These are phyloP conservation scores for Heterohyrax brucei DNA, from an alignment of 2,797 vertebrate species.

Conservation along the genomic window DNA sequence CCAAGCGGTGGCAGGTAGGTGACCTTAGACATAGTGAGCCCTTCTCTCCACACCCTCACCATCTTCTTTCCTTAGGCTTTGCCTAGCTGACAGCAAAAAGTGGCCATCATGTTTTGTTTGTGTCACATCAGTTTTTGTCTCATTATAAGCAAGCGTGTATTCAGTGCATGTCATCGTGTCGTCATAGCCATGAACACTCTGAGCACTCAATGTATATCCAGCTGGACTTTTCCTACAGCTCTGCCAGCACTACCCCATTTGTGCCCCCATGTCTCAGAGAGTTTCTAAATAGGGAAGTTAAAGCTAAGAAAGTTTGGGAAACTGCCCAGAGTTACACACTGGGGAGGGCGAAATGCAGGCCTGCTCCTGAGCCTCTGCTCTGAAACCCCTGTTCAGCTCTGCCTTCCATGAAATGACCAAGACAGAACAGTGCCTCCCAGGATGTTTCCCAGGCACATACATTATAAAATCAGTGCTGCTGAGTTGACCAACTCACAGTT, in stretches of 20 bases:
- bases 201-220: not conserved
- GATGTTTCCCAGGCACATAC: not conserved
- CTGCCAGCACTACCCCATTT: not conserved
- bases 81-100: not conserved
- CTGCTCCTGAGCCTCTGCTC: not conserved
- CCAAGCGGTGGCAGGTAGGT: fast-evolving
- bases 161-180: not conserved
- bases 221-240: not conserved
- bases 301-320: not conserved
- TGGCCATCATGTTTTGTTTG: not conserved
- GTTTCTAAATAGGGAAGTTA: not conserved
- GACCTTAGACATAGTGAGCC: not conserved
- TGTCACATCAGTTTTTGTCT: not conserved
- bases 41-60: not conserved
- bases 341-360: too few species aligned
- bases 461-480: too few species aligned
- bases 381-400: not conserved
- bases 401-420: not conserved
- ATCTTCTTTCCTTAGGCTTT: fast-evolving
- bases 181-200: not conserved
- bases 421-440: not conserved
- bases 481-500: too few species aligned
- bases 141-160: not conserved
- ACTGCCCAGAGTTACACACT: not conserved
- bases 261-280: not conserved